These are phyloP conservation scores for Calidris pugnax DNA, from an alignment of 2,113 vertebrate genomes.

Conservation along the genomic window DNA sequence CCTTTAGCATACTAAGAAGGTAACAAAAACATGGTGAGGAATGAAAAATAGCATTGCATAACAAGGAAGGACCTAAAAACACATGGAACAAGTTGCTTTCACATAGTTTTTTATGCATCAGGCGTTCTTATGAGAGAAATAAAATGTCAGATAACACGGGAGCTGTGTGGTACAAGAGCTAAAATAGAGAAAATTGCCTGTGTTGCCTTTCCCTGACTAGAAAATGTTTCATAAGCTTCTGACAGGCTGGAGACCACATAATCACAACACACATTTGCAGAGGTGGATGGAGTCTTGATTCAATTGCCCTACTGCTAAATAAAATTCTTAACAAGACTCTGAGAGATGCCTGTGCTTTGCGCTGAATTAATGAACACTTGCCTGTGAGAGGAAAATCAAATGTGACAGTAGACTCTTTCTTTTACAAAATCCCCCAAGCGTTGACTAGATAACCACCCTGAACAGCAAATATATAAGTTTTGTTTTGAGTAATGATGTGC, in stretches of 20 bases:
- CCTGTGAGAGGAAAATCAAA: conserved; percentile 11
- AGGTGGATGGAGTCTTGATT: background rate
- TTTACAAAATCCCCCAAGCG: background rate
- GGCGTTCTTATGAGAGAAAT: background rate
- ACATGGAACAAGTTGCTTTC: background rate
- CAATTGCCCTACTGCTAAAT: background rate
- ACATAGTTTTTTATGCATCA: background rate
- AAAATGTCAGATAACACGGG: background rate
- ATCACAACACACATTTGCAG: conserved; percentile 24
- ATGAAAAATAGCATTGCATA: background rate
- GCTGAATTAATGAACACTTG: background rate
- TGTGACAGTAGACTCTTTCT: background rate
- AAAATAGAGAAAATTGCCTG: background rate
- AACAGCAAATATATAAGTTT: background rate
- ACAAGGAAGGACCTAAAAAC: background rate
- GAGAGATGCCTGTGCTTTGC: background rate
- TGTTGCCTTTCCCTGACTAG: background rate
- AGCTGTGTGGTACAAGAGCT: background rate
- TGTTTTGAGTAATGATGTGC: background rate
- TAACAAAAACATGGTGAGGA: background rate
- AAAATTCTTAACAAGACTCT: background rate
- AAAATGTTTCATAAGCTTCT: conserved; percentile 6
- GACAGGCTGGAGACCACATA: background rate
- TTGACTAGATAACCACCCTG: background rate
- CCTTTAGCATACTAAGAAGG: background rate